Percentiles rank a stretch among this genome's conserved stretches.
Evolutionary conservation across 2,797 vertebrate species (phyloP).

Genomic region (Strix occidentalis): DNA sequence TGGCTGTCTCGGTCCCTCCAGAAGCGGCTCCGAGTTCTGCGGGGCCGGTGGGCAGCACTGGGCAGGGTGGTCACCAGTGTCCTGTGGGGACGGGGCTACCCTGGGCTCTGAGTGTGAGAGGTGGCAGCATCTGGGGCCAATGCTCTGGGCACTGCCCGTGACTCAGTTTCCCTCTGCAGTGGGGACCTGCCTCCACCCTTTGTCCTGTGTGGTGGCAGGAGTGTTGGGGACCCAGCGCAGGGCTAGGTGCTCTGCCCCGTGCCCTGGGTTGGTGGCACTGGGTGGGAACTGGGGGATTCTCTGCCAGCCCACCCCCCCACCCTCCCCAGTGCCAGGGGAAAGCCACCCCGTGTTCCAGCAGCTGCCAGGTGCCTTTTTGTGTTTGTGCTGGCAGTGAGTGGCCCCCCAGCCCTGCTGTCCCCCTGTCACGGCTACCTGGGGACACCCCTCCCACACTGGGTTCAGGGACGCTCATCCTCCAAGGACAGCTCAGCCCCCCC

Average conservation of each 20-base stretch:
- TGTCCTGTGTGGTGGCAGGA: neutral
- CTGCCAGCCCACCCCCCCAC: neutral
- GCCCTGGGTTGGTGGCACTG: neutral
- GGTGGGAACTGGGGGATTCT: neutral
- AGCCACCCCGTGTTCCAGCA: fast-evolving
- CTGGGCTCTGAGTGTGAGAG: neutral
- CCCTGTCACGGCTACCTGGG: fast-evolving
- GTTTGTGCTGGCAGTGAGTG: neutral
- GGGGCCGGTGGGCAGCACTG: neutral
- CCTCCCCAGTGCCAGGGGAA: neutral
- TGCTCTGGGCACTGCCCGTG: fast-evolving
- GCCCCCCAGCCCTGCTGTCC: fast-evolving
- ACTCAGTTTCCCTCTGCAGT: slow-evolving; percentile 20
- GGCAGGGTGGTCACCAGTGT: neutral
- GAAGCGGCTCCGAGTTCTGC: neutral
- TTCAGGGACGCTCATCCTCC: neutral
- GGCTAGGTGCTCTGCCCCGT: neutral
- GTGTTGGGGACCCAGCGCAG: neutral
- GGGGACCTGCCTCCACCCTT: neutral
- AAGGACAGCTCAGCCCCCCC: neutral
- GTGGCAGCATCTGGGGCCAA: neutral
- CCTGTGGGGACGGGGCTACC: neutral
- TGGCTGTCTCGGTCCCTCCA: neutral
- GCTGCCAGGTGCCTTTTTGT: neutral
- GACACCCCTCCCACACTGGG: neutral